Conservation (phyloP, 2,113 vertebrate genomes). For the Leptobrachium ailaonicum region DNA sequence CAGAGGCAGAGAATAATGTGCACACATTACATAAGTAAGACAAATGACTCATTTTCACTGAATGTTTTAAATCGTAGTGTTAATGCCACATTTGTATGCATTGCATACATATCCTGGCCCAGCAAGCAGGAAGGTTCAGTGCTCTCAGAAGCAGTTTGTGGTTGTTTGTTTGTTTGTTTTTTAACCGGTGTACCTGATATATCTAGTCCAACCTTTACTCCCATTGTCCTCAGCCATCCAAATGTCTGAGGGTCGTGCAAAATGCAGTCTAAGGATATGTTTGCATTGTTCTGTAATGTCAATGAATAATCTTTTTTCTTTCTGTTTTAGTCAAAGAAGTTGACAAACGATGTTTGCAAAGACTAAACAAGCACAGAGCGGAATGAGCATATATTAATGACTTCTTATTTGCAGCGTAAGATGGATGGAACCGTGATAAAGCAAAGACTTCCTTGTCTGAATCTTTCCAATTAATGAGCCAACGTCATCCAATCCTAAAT, state of each 20-base stretch:
- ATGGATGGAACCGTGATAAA: constrained; percentile 59
- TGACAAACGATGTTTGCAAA: constrained; percentile 71
- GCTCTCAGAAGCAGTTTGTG: background rate
- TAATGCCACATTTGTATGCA: constrained; percentile 70
- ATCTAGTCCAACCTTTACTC: no score
- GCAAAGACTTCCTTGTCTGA: constrained; percentile 53
- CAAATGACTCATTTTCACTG: constrained; percentile 69
- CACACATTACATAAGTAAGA: constrained; percentile 70
- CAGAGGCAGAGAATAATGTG: constrained; percentile 60
- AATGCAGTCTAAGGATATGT: constrained; percentile 53
- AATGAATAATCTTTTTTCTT: constrained; percentile 62
- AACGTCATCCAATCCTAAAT: no score
- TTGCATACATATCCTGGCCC: constrained; percentile 66
- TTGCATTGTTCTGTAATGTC: constrained; percentile 57
- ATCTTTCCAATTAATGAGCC: no score
- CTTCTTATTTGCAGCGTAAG: constrained; percentile 58
- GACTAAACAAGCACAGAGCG: constrained; percentile 68
- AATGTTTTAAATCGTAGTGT: constrained; percentile 66
- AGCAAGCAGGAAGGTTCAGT: constrained; percentile 49
- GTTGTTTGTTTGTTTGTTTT: background rate
- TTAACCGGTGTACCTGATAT: no score
- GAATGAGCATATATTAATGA: constrained; percentile 54
- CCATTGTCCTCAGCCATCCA: no score
- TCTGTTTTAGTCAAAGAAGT: constrained; percentile 52
- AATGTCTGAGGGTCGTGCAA: no score